Evolutionary conservation across 1,140 invertebrate genomes (phyloP).

Genomic region (Bombus sibiricus): DNA sequence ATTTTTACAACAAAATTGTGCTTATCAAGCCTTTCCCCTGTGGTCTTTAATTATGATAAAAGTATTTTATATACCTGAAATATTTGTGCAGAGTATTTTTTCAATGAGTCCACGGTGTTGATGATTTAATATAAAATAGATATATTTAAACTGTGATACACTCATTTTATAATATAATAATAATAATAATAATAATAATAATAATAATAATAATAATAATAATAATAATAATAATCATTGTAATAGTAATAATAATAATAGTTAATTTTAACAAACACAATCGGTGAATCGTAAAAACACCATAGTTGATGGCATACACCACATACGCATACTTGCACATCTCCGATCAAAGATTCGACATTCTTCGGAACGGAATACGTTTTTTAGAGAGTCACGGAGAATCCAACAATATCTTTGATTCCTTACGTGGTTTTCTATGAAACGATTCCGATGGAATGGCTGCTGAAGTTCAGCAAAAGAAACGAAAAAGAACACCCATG

Average conservation of each 20-base stretch:
- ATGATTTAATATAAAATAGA: conserved; percentile 78
- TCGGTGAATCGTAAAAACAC: conserved; percentile 65
- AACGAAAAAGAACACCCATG: conserved; percentile 9
- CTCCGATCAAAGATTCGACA: conserved; percentile 41
- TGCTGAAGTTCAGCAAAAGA: conserved; percentile 45
- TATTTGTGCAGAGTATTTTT: too few relatives aligned
- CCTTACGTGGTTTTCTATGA: conserved; percentile 23
- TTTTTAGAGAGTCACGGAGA: conserved; percentile 21
- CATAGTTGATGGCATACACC: conserved; percentile 59
- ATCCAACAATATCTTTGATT: neutral
- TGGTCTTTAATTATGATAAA: neutral
- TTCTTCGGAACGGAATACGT: conserved; percentile 43
- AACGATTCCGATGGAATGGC: conserved; percentile 59
- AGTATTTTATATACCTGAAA: neutral
- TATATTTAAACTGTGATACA: conserved; percentile 80
- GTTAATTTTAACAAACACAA: conserved; percentile 69
- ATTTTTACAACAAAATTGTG: neutral
- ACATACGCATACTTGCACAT: conserved; percentile 54
- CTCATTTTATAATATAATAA: conserved; percentile 65
- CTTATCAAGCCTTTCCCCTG: neutral
- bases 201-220: conserved; percentile 55
- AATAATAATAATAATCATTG: conserved; percentile 40
- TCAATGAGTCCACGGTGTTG: conserved; percentile 7
- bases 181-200: conserved; percentile 59
- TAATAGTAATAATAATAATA: conserved; percentile 62